Evolutionary conservation across 2,888 invertebrate species (phyloP).

Genomic region (Kryphioiulus occultus): DNA sequence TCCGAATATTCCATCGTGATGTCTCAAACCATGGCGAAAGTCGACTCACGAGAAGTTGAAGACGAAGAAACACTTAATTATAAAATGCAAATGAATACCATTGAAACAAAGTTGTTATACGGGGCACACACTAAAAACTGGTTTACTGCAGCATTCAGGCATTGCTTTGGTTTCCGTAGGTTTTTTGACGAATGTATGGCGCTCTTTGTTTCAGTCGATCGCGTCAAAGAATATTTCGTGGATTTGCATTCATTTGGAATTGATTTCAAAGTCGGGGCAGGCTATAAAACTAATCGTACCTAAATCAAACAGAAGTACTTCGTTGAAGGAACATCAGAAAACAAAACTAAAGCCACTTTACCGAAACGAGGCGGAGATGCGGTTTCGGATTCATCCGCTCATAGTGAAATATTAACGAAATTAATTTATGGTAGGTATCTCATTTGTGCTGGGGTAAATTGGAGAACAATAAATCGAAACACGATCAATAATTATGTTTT

Average conservation of each 20-base stretch:
- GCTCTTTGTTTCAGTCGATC: not conserved
- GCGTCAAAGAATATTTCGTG: not conserved
- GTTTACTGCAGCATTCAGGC: not conserved
- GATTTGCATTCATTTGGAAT: not conserved
- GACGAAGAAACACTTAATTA: not conserved
- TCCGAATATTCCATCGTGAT: slow-evolving; percentile 21
- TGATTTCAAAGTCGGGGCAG: not conserved
- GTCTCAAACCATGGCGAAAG: slow-evolving; percentile 7
- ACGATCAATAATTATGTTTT: not conserved
- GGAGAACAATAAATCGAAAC: not conserved
- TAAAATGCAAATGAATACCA: slow-evolving; percentile 30
- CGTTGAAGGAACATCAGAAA: not conserved
- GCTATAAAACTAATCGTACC: slow-evolving; percentile 40
- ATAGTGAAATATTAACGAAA: not conserved
- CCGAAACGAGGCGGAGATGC: not conserved
- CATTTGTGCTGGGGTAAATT: not conserved
- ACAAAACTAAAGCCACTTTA: not conserved
- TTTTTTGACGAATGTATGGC: not conserved
- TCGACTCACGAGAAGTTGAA: not conserved
- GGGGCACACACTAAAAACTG: slow-evolving; percentile 9
- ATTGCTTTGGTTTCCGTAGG: not conserved
- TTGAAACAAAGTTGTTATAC: slow-evolving; percentile 11
- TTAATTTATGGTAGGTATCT: not conserved
- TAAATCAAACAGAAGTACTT: slow-evolving; percentile 39
- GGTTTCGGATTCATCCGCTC: not conserved